Percentiles rank a stretch among this genome's conserved stretches.
These are phyloP conservation scores for Mythimna impura DNA, from an alignment of 2,888 invertebrate species.

Conservation along the genomic window DNA sequence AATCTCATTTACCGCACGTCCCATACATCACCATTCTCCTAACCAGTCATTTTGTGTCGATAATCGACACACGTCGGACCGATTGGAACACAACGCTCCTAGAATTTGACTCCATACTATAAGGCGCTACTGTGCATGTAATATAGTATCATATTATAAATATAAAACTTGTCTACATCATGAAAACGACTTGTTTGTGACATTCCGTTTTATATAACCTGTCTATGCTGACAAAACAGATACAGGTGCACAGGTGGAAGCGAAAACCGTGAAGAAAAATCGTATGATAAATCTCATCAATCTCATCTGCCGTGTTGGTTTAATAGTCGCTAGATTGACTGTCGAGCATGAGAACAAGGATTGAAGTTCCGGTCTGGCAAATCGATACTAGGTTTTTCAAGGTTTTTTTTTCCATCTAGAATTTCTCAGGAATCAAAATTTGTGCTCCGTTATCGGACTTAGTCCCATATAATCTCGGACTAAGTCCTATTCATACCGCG, in stretches of 20 bases:
- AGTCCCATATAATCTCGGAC: too few species aligned
- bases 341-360: not conserved
- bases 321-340: not conserved
- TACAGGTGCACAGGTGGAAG: not conserved
- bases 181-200: constrained; percentile 18
- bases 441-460: too few species aligned
- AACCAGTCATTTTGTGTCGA: constrained; percentile 32
- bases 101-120: constrained; percentile 50
- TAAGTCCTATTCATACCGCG: too few species aligned
- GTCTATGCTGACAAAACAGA: not conserved
- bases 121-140: constrained; percentile 25
- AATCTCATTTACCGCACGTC: not conserved
- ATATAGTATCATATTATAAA: constrained; percentile 23
- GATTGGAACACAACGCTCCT: constrained; percentile 52
- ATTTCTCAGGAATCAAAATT: too few species aligned
- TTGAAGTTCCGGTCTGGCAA: too few species aligned
- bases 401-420: too few species aligned
- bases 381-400: too few species aligned
- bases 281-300: not conserved
- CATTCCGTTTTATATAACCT: not conserved
- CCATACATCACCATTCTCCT: not conserved
- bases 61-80: constrained; percentile 20
- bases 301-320: not conserved
- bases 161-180: constrained; percentile 45
- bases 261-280: not conserved